Percentiles rank a stretch among this genome's conserved stretches.
Conservation (phyloP, 2,113 vertebrate species). For the Benitochromis conjunctus region DNA sequence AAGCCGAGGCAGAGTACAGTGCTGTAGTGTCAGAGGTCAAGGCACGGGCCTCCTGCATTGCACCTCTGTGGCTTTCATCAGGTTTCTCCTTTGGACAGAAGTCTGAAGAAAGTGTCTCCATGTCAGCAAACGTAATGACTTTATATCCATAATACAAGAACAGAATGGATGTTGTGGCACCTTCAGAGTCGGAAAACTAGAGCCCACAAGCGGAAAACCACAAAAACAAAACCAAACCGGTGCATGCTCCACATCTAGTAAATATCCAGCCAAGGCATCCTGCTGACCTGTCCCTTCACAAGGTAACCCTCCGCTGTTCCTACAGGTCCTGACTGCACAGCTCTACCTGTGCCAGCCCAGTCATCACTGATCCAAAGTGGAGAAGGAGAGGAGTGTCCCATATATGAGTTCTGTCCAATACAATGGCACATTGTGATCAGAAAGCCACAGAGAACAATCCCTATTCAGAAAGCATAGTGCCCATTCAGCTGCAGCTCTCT, state of each 20-base stretch:
- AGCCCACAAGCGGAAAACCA: not conserved
- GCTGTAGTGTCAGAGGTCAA: conserved; percentile 26
- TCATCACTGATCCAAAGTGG: conserved; percentile 24
- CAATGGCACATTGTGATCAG: conserved; percentile 76
- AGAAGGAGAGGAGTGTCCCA: conserved; percentile 59
- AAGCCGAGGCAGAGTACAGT: conserved; percentile 41
- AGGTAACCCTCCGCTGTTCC: not conserved
- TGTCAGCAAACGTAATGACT: not conserved
- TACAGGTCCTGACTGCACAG: not conserved
- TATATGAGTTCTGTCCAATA: conserved; percentile 74
- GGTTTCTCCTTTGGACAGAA: not conserved
- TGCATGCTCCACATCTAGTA: not conserved
- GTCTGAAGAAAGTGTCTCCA: not conserved
- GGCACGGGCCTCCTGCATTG: not conserved
- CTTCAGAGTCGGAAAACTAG: not conserved
- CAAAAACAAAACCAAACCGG: not conserved
- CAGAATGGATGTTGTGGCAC: not conserved
- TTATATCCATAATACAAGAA: not conserved
- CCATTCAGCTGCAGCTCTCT: conserved; percentile 55
- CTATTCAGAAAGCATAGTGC: conserved; percentile 64
- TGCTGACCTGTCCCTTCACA: not conserved
- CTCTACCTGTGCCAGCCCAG: conserved; percentile 30
- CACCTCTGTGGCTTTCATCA: not conserved
- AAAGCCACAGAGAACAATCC: conserved; percentile 67
- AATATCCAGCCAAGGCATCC: not conserved